Evolutionary conservation across 2,888 invertebrate species (phyloP).

Genomic region (Eristalinus sepulchralis): DNA sequence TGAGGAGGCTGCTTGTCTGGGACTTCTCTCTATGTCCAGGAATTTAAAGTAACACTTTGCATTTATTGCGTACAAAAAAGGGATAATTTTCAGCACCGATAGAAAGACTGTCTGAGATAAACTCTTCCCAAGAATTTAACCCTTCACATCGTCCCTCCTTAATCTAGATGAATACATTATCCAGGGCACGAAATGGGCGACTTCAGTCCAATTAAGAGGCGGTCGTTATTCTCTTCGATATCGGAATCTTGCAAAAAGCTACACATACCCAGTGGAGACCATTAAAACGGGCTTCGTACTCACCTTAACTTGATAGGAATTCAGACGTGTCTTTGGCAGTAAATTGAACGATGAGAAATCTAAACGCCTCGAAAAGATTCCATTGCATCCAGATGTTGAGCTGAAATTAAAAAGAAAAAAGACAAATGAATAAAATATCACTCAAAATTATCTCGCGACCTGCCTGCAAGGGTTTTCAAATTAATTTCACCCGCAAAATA

Average conservation of each 20-base stretch:
- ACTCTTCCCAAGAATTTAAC: constrained; percentile 37
- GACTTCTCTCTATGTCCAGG: constrained; percentile 40
- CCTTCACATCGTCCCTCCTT: neutral
- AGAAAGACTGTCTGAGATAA: constrained; percentile 32
- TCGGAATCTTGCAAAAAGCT: neutral
- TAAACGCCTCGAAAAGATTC: constrained; percentile 95
- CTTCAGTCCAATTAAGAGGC: constrained; percentile 24
- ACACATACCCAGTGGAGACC: too few relatives aligned
- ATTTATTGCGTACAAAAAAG: constrained; percentile 56
- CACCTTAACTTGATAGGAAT: constrained; percentile 99
- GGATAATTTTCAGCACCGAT: constrained; percentile 23
- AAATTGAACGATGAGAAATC: constrained; percentile 97
- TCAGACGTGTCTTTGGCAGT: constrained; percentile 96
- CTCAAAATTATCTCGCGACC: too few relatives aligned
- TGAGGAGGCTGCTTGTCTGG: constrained; percentile 40
- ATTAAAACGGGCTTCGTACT: constrained; percentile 76
- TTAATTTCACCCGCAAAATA: neutral
- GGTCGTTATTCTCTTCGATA: constrained; percentile 17
- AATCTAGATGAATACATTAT: constrained; percentile 16
- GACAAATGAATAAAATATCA: neutral
- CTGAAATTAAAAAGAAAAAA: constrained; percentile 81
- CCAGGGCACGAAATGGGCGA: neutral
- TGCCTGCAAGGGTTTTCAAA: neutral
- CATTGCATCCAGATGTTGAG: constrained; percentile 93
- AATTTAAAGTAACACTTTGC: constrained; percentile 63